Conservation (phyloP, 2,888 invertebrate species). For the Agriopis aurantiaria region DNA sequence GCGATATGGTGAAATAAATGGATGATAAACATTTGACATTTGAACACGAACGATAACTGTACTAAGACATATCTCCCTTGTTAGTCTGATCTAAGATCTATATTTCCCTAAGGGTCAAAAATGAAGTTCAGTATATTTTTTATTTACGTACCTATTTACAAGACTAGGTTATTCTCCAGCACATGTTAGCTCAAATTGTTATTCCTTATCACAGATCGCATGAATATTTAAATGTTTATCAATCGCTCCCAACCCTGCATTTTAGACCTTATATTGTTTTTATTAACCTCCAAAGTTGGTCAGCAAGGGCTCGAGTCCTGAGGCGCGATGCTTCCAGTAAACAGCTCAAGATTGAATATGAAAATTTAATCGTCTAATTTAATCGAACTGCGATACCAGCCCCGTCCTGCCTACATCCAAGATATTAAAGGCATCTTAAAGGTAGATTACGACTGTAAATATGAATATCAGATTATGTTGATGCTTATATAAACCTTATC, state of each 20-base stretch:
- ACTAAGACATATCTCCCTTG: too few species aligned
- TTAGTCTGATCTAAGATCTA: too few species aligned
- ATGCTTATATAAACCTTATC: constrained; percentile 30
- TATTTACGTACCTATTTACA: not conserved
- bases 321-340: constrained; percentile 82
- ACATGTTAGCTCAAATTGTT: constrained; percentile 54
- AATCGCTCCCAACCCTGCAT: constrained; percentile 15
- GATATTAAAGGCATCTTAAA: constrained; percentile 62
- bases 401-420: constrained; percentile 58
- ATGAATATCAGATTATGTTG: constrained; percentile 38
- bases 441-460: constrained; percentile 44
- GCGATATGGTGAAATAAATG: too few species aligned
- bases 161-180: constrained; percentile 37
- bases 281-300: constrained; percentile 47
- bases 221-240: constrained; percentile 59
- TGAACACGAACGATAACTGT: too few species aligned
- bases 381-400: constrained; percentile 84
- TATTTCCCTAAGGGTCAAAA: too few species aligned
- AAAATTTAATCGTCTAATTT: constrained; percentile 92
- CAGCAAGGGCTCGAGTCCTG: constrained; percentile 44
- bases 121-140: too few species aligned
- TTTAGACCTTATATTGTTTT: constrained; percentile 37
- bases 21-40: too few species aligned
- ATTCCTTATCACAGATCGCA: constrained; percentile 61
- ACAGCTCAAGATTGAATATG: constrained; percentile 92